Conservation (phyloP, 1,140 invertebrate species). For the Frieseomelitta varia region DNA sequence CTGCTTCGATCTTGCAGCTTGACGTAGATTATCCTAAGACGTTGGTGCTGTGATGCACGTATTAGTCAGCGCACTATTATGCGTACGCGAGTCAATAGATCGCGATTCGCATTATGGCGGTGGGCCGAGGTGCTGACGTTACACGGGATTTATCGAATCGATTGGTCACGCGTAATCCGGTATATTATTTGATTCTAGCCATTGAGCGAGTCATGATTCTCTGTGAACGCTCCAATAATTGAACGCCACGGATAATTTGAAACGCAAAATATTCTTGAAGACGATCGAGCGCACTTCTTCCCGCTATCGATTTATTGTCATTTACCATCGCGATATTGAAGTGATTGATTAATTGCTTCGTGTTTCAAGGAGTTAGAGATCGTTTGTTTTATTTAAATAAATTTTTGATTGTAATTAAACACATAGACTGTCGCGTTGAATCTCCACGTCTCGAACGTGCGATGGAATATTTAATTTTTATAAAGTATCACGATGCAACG, state of each 20-base stretch:
- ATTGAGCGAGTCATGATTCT: neutral
- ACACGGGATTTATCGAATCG: constrained; percentile 57
- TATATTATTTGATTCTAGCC: constrained; percentile 35
- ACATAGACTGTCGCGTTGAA: too few relatives aligned
- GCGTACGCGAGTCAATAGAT: constrained; percentile 60
- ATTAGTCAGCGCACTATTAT: constrained; percentile 54
- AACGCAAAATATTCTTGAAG: constrained; percentile 13
- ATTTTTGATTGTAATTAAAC: neutral
- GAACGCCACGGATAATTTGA: neutral
- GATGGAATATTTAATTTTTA: too few relatives aligned
- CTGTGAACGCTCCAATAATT: neutral
- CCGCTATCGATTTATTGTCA: neutral
- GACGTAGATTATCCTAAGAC: constrained; percentile 69
- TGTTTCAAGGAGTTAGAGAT: neutral
- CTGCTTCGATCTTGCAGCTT: constrained; percentile 40
- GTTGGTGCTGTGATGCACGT: constrained; percentile 57
- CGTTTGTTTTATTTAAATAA: neutral
- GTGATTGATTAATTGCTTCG: neutral
- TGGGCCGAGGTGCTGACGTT: constrained; percentile 49
- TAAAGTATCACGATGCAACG: too few relatives aligned
- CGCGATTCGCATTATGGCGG: constrained; percentile 60
- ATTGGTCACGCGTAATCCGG: constrained; percentile 35
- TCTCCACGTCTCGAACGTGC: too few relatives aligned
- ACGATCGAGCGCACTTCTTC: neutral
- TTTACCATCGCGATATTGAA: neutral